Conservation (phyloP, 2,113 vertebrate genomes). For the Synchiropus splendidus region DNA sequence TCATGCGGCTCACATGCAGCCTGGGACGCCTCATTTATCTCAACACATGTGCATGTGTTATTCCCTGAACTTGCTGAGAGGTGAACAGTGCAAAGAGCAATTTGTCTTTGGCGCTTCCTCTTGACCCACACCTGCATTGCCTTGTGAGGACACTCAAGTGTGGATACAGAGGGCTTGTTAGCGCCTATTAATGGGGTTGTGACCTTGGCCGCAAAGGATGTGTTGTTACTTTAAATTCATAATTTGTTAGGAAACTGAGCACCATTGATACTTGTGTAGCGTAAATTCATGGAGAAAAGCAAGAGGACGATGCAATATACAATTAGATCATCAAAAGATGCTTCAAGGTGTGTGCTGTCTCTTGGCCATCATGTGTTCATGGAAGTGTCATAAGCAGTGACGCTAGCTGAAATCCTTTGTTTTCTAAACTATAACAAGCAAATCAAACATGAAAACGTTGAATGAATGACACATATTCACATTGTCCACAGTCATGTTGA, state of each 20-base stretch:
- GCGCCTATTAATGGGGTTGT: conserved; percentile 20
- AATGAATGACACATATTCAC: no score
- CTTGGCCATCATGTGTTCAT: no score
- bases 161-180: conserved; percentile 1
- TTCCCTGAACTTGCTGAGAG: conserved; percentile 2
- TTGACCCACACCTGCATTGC: conserved; percentile 8
- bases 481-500: no score
- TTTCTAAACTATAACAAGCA: no score
- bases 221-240: conserved; percentile 5
- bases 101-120: conserved; percentile 11
- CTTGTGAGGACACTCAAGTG: conserved; percentile 3
- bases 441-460: no score
- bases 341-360: no score
- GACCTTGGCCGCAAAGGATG: conserved; percentile 29
- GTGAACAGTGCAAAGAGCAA: conserved; percentile 4
- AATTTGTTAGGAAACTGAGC: conserved; percentile 1
- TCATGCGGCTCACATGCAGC: no score
- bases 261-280: neutral
- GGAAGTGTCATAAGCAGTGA: no score
- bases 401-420: no score
- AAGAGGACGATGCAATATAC: no score
- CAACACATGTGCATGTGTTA: conserved; percentile 13
- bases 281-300: no score
- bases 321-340: no score
- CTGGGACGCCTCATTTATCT: conserved; percentile 24